phyloP scores from a whole-genome alignment of 2,113 vertebrate species.

The Donacobius atricapilla region DNA sequence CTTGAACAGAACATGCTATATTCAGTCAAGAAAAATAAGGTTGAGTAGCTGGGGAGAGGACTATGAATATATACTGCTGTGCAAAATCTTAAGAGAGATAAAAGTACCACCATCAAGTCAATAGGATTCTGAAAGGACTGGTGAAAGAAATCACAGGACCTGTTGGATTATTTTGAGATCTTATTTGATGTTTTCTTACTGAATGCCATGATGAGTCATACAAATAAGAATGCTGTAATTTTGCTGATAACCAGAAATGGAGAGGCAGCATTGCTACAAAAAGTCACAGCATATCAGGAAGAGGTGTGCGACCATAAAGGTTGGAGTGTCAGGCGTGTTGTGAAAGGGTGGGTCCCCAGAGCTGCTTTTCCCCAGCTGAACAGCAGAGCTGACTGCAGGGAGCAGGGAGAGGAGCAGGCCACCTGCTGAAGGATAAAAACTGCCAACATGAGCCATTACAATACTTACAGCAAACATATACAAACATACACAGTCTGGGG shows the following conservation, averaged over 20 bases:
- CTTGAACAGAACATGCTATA: neutral
- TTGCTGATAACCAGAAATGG: neutral
- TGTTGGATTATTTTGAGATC: neutral
- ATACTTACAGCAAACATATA: neutral
- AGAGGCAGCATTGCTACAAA: neutral
- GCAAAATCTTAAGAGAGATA: neutral
- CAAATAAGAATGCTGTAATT: neutral
- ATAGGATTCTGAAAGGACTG: neutral
- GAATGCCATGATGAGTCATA: neutral
- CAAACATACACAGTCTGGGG: too few species aligned
- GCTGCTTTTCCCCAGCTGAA: neutral
- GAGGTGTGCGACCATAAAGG: fast-evolving
- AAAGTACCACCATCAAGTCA: fast-evolving
- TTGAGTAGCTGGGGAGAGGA: neutral
- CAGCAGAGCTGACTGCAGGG: neutral
- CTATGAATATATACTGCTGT: neutral
- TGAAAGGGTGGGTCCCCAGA: fast-evolving
- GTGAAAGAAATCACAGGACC: neutral
- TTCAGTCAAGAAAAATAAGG: neutral
- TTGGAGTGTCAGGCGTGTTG: neutral
- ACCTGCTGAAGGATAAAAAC: neutral
- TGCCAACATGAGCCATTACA: neutral
- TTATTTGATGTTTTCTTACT: neutral
- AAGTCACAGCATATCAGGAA: neutral
- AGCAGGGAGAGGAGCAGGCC: neutral